Evolutionary conservation across 2,797 vertebrate species (phyloP).

Genomic region (Pogonophryne albipinna): DNA sequence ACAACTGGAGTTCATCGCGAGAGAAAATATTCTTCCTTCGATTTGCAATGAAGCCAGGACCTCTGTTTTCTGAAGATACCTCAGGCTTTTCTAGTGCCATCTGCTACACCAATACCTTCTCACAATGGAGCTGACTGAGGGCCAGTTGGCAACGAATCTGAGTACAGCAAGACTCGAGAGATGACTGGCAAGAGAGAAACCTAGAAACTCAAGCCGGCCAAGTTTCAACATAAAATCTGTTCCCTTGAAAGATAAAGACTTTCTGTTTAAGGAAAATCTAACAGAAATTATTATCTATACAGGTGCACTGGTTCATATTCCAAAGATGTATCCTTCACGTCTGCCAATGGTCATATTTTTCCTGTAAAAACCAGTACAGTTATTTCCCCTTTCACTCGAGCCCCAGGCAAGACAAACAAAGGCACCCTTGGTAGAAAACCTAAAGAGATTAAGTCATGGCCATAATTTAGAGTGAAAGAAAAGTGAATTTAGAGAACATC

Average conservation of each 20-base stretch:
- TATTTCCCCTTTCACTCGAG: constrained; percentile 13
- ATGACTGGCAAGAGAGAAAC: constrained; percentile 72
- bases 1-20: constrained; percentile 55
- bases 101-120: constrained; percentile 79
- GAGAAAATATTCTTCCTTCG: constrained; percentile 65
- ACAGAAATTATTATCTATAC: constrained; percentile 34
- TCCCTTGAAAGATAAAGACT: constrained; percentile 63
- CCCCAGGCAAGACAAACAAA: constrained; percentile 24
- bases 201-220: constrained; percentile 62
- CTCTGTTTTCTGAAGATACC: constrained; percentile 77
- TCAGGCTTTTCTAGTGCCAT: constrained; percentile 76
- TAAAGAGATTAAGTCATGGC: constrained; percentile 2
- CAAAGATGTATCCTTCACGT: constrained; percentile 49
- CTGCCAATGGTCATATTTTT: constrained; percentile 53
- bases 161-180: constrained; percentile 70
- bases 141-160: constrained; percentile 81
- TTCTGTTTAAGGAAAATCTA: constrained; percentile 42
- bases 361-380: constrained; percentile 14
- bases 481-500: constrained; percentile 22
- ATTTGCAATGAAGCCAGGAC: constrained; percentile 67
- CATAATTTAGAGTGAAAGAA: constrained; percentile 26
- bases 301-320: constrained; percentile 58
- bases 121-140: constrained; percentile 72
- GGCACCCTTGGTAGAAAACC: constrained; percentile 15
- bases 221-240: constrained; percentile 63